Conservation (phyloP, 1,140 invertebrate genomes). For the Megalopta genalis region DNA sequence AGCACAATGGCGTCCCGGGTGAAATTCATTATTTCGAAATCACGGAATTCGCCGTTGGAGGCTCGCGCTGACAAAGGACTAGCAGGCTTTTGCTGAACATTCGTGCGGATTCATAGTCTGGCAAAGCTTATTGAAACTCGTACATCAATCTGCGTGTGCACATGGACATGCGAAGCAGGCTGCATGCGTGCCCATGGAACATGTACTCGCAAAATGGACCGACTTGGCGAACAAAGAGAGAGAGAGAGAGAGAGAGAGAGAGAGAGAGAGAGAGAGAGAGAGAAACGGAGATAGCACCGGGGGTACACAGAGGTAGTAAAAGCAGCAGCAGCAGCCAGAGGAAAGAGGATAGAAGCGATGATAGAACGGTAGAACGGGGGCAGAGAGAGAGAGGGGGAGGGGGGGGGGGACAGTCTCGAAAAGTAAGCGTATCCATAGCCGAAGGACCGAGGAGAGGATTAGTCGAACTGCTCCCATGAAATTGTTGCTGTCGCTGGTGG, state of each 20-base stretch:
- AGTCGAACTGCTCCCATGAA: slow-evolving; percentile 51
- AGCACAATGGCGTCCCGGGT: background rate
- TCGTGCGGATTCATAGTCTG: slow-evolving; percentile 22
- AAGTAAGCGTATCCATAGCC: slow-evolving; percentile 19
- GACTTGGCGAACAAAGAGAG: slow-evolving; percentile 14
- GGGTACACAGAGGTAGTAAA: too few species aligned
- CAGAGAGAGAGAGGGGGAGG: too few species aligned
- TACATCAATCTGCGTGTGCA: slow-evolving; percentile 8
- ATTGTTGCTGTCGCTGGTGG: slow-evolving; percentile 19
- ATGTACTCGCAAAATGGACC: background rate
- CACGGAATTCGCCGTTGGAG: background rate
- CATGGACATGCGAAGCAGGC: background rate
- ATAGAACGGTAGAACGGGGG: background rate
- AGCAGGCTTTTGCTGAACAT: slow-evolving; percentile 14
- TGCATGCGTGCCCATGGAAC: background rate
- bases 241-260: too few species aligned
- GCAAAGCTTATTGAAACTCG: slow-evolving; percentile 23
- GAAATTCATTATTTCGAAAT: slow-evolving; percentile 26
- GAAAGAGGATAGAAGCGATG: background rate
- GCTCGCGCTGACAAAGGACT: slow-evolving; percentile 6
- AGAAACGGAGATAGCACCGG: background rate
- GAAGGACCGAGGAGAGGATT: slow-evolving; percentile 50
- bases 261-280: too few species aligned
- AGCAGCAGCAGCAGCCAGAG: too few species aligned
- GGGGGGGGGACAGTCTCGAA: background rate